Evolutionary conservation across 1,140 invertebrate genomes (phyloP), one percentile per base, ranked within the genome.

Genomic region (Phortica variegata): DNA sequence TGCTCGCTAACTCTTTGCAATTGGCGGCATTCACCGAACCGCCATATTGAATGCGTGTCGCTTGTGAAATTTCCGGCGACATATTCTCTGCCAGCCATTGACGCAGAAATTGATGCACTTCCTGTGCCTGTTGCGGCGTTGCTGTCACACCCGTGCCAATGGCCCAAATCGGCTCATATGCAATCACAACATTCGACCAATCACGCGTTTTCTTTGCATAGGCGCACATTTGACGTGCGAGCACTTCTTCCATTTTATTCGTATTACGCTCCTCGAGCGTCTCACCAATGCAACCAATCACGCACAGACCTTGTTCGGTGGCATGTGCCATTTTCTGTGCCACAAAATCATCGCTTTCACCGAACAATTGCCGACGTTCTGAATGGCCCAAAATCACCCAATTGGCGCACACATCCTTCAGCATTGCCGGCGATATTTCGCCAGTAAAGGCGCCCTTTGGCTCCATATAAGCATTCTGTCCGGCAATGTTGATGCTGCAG

Each of bases 101-200:
- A 39, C 97, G 81, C 1, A 99, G 79, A 59, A 88, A 83, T 20
- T 85, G 83, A 66, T 99, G 97, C 8, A 91, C 88, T 49, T 91
- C 89, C 79, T 92, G 90, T 6, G 89, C 89, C 82, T 97, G 95
- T 62, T 95, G 85, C 13, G 96, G 96, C 2, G 91, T 86, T 17
- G 97, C 97, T 18, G 94, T 98, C 80, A 97, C 97, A 38, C 97
- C 97, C 21, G 97, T 99, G 26, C 97, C 97, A 78, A 99, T 99
- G 38, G 97, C 97, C 97, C 97, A 99, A 0, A 99, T 95, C 49
- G 97, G 97, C 77, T 99, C 97, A 78, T 99, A 99, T 13, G 97
- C 97, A 47, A 99, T 78, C 7, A 99, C 97, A 34, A 99, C 91
- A 54, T 91, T 89, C 29, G 81, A 81, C 96, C 97, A 99, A 58